These are phyloP conservation scores for Hydrochoerus hydrochaeris DNA, from an alignment of 2,113 vertebrate species.

Conservation along the genomic window DNA sequence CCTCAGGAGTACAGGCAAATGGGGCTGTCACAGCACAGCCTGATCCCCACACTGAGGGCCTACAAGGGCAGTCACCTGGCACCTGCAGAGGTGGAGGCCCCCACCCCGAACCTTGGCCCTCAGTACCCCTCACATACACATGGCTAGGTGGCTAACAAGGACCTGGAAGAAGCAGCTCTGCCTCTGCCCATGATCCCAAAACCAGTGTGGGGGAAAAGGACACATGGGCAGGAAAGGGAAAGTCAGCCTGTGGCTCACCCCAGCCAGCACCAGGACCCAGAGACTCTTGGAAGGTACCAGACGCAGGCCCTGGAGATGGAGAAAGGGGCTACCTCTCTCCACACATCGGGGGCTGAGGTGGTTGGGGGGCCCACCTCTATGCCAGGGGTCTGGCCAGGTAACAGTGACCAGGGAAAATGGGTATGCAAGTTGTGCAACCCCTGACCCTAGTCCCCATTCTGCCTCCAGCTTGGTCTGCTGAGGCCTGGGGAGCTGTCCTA, in stretches of 20 bases:
- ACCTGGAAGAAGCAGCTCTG: too few species aligned
- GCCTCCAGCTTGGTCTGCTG: neutral
- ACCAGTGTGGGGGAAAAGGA: neutral
- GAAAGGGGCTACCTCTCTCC: neutral
- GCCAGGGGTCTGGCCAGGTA: neutral
- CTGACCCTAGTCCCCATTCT: neutral
- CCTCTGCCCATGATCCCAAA: neutral
- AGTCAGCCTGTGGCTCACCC: neutral
- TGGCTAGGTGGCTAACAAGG: neutral
- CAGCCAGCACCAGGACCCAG: neutral
- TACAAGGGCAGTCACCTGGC: neutral
- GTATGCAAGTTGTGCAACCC: neutral
- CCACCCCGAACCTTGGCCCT: neutral
- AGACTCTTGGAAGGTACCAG: neutral
- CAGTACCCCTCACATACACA: too few species aligned
- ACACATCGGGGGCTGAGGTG: neutral
- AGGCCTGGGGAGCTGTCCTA: neutral
- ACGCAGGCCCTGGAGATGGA: neutral
- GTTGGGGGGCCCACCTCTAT: neutral
- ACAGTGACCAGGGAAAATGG: neutral
- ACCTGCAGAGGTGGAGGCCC: neutral
- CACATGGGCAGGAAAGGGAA: neutral
- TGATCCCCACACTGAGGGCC: neutral
- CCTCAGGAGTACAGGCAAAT: neutral
- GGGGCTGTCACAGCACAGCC: neutral